phyloP scores from a whole-genome alignment of 2,797 vertebrate genomes.

The Hypotaenidia philippensis region DNA sequence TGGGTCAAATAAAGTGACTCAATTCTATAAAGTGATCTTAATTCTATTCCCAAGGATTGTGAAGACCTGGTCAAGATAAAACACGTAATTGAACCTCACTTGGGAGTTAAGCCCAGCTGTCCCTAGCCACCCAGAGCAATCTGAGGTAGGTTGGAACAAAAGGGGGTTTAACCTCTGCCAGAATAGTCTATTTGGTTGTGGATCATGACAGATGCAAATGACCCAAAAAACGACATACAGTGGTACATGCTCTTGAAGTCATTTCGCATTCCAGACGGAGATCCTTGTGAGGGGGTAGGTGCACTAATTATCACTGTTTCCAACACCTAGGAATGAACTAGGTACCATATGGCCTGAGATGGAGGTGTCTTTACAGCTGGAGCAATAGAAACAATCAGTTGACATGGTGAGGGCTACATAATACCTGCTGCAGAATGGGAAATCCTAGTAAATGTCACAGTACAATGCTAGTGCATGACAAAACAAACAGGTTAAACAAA shows the following conservation, averaged over 20 bases:
- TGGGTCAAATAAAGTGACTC: too few species aligned
- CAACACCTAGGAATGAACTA: background rate
- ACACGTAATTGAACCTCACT: too few species aligned
- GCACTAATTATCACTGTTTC: background rate
- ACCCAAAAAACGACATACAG: rapidly evolving
- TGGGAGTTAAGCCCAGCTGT: too few species aligned
- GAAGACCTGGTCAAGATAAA: too few species aligned
- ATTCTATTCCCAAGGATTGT: too few species aligned
- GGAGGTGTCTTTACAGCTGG: background rate
- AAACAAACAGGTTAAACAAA: background rate
- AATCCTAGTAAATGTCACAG: background rate
- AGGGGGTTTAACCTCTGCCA: too few species aligned
- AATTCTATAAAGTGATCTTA: too few species aligned
- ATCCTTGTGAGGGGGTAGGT: rapidly evolving
- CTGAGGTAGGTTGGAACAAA: too few species aligned
- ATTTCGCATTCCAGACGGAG: background rate
- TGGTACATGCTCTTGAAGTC: background rate
- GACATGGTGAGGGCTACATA: background rate
- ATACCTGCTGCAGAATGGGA: background rate
- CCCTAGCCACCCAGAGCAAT: too few species aligned
- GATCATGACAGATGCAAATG: background rate
- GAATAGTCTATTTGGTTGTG: too few species aligned
- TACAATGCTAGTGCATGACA: background rate
- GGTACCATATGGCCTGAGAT: background rate
- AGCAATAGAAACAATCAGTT: background rate